Percentiles rank a stretch among this genome's conserved stretches.
Conservation (phyloP, 37 sponge, comb jelly and placozoan genomes). For the Amphimedon queenslandica region DNA sequence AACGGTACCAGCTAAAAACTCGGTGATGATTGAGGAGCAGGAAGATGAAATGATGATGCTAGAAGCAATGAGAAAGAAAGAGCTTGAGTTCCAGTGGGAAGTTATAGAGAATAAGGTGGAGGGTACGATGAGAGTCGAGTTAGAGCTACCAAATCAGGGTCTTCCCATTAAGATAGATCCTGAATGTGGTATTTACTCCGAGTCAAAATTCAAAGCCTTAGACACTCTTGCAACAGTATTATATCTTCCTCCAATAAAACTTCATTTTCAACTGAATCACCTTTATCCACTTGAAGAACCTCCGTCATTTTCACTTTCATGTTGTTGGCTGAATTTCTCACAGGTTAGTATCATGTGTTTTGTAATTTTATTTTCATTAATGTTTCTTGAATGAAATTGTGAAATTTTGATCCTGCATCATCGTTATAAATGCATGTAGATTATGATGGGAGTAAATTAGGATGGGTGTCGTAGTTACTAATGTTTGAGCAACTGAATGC, state of each 20-base stretch:
- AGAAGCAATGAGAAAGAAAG: not conserved
- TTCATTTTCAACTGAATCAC: slow-evolving; percentile 41
- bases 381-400: no score
- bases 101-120: not conserved
- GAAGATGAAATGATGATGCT: slow-evolving; percentile 24
- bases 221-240: not conserved
- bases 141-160: not conserved
- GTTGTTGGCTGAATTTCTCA: slow-evolving; percentile 73
- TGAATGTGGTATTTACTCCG: no score
- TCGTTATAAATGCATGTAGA: no score
- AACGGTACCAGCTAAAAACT: no score
- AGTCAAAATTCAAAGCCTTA: not conserved
- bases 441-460: no score
- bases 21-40: not conserved
- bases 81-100: slow-evolving; percentile 25
- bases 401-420: no score
- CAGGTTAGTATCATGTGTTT: slow-evolving; percentile 16
- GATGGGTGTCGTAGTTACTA: no score
- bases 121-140: not conserved
- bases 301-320: slow-evolving; percentile 46
- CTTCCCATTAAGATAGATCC: not conserved
- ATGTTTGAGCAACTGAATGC: no score
- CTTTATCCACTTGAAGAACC: slow-evolving; percentile 28
- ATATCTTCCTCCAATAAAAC: slow-evolving; percentile 54
- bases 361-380: no score